phyloP scores from a whole-genome alignment of 37 sponge, comb jelly and placozoan genomes.

The Halisarca cf. caerulea region DNA sequence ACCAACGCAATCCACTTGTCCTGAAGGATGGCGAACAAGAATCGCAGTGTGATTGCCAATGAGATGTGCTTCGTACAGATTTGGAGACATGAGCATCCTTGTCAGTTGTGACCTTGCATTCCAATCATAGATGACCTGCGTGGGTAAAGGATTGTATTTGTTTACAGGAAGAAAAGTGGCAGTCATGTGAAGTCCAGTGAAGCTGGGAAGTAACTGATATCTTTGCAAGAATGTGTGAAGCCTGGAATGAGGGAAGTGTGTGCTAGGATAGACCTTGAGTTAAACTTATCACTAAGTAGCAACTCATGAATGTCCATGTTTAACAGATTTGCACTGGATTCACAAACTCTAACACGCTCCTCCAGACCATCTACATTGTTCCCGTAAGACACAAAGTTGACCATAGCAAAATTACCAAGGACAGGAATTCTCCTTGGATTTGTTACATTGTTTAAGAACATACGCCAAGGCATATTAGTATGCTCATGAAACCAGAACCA shows the following conservation, averaged over 20 bases:
- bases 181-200: constrained; percentile 26
- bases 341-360: not conserved
- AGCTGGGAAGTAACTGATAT: not conserved
- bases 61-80: constrained; percentile 8
- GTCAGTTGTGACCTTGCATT: not conserved
- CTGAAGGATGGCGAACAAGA: not conserved
- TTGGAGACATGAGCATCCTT: not conserved
- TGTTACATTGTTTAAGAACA: constrained; percentile 37
- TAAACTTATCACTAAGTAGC: too few relatives aligned
- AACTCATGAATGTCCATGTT: too few relatives aligned
- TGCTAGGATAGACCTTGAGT: not conserved
- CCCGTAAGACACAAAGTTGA: constrained; percentile 31
- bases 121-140: constrained; percentile 30
- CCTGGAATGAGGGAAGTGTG: not conserved
- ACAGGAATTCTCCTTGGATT: constrained; percentile 38
- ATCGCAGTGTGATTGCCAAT: constrained; percentile 20
- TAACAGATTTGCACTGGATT: too few relatives aligned
- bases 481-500: constrained; percentile 34
- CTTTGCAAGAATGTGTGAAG: constrained; percentile 6
- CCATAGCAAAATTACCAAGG: constrained; percentile 31
- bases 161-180: constrained; percentile 33
- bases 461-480: constrained; percentile 25
- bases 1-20: not conserved
- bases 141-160: constrained; percentile 28
- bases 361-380: not conserved